A percentile compares a stretch with the other conserved stretches of the same genome.
These are phyloP conservation scores for Elmis aenea DNA, from an alignment of 2,888 invertebrate species.

Conservation along the genomic window DNA sequence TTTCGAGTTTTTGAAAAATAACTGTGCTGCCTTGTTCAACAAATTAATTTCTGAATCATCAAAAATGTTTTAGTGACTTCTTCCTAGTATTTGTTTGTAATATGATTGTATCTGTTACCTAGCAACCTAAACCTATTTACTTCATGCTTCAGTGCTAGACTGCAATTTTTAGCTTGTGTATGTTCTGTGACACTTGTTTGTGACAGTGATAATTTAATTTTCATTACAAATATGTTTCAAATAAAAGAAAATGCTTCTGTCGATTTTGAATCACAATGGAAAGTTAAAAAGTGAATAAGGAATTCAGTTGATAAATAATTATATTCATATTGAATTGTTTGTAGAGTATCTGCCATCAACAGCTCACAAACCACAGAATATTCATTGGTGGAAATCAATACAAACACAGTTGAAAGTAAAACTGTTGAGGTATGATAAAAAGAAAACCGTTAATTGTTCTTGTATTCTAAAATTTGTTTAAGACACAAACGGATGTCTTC, in stretches of 20 bases:
- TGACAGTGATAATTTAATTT: too few species aligned
- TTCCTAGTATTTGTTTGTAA: too few species aligned
- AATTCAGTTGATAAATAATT: not conserved
- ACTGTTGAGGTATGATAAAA: constrained; percentile 27
- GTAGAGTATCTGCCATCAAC: constrained; percentile 33
- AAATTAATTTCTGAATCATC: too few species aligned
- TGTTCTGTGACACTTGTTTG: too few species aligned
- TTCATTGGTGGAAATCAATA: constrained; percentile 30
- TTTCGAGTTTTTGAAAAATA: too few species aligned
- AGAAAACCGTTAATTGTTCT: not conserved
- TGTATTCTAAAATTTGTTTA: constrained; percentile 4
- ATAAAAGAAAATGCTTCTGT: constrained; percentile 47
- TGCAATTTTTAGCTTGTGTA: too few species aligned
- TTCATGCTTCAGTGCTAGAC: too few species aligned
- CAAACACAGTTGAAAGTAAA: constrained; percentile 36
- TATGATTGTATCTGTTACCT: too few species aligned
- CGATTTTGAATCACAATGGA: constrained; percentile 49
- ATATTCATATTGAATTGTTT: not conserved
- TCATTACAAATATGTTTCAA: constrained; percentile 47
- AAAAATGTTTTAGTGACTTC: too few species aligned
- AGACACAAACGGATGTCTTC: constrained; percentile 45
- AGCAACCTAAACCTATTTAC: too few species aligned
- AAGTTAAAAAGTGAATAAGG: constrained; percentile 38
- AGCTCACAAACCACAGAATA: constrained; percentile 37
- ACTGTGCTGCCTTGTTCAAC: too few species aligned